phyloP scores from a whole-genome alignment of 2,797 vertebrate species.

The Anguilla anguilla region DNA sequence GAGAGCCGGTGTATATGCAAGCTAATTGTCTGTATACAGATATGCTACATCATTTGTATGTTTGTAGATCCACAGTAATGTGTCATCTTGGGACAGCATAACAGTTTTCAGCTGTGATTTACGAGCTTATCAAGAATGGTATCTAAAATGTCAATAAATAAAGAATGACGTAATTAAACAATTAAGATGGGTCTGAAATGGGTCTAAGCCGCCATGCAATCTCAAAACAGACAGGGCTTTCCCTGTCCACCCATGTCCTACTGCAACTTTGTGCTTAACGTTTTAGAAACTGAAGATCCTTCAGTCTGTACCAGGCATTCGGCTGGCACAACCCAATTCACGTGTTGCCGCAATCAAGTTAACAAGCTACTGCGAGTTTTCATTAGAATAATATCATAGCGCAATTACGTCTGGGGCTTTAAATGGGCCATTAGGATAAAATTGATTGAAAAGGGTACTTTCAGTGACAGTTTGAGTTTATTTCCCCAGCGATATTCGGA shows the following conservation, averaged over 20 bases:
- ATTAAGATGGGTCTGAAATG: not conserved
- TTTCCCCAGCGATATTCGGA: not conserved
- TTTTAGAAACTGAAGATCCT: not conserved
- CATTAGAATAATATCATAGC: conserved; percentile 14
- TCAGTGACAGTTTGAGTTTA: conserved; percentile 4
- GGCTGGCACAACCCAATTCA: not conserved
- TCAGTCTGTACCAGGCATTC: not conserved
- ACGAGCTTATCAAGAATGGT: no score
- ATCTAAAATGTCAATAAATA: no score
- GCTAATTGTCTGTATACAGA: no score
- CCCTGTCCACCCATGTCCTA: not conserved
- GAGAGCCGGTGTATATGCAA: no score
- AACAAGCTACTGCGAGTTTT: conserved; percentile 22
- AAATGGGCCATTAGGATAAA: conserved; percentile 21
- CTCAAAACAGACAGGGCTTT: not conserved
- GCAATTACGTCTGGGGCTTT: conserved; percentile 6
- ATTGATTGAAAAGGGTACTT: conserved; percentile 12
- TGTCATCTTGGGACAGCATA: no score
- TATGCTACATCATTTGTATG: no score
- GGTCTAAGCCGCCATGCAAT: not conserved
- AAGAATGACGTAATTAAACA: not conserved
- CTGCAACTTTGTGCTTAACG: not conserved
- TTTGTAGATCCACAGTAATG: no score
- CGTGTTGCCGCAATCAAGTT: not conserved
- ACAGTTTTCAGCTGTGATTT: no score